Conservation (phyloP, 2,888 invertebrate genomes). For the Eupeodes latifasciatus region DNA sequence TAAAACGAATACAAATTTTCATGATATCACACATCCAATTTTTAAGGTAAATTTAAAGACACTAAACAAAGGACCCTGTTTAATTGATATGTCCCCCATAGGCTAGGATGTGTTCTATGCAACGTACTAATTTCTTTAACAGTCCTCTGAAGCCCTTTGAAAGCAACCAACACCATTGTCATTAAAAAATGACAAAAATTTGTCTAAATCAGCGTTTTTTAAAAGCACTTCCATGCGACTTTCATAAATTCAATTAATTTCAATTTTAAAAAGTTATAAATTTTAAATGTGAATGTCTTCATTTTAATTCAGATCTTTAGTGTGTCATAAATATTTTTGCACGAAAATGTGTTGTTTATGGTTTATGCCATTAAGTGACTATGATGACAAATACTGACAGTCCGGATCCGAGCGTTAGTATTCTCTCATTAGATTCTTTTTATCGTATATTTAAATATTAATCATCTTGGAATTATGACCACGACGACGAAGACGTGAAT, state of each 20-base stretch:
- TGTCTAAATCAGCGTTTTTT: neutral
- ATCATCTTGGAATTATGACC: neutral
- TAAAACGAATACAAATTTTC: too few species aligned
- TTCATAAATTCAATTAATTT: neutral
- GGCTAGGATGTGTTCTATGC: too few species aligned
- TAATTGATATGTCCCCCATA: too few species aligned
- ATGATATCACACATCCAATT: too few species aligned
- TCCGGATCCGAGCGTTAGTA: neutral
- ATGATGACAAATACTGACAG: conserved; percentile 28
- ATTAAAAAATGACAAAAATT: too few species aligned
- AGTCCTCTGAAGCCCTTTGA: too few species aligned
- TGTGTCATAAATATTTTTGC: conserved; percentile 25
- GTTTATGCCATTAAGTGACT: conserved; percentile 27
- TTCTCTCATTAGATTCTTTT: neutral
- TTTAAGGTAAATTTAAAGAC: too few species aligned
- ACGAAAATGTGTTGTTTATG: neutral
- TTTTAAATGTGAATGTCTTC: neutral
- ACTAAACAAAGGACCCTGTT: too few species aligned
- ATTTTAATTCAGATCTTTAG: conserved; percentile 33
- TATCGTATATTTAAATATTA: neutral
- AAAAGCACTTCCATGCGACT: neutral
- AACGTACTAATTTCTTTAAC: too few species aligned
- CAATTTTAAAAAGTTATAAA: neutral
- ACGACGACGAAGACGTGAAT: neutral
- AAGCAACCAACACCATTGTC: too few species aligned